Conservation (phyloP, 2,888 invertebrate genomes). For the Mamestra brassicae region DNA sequence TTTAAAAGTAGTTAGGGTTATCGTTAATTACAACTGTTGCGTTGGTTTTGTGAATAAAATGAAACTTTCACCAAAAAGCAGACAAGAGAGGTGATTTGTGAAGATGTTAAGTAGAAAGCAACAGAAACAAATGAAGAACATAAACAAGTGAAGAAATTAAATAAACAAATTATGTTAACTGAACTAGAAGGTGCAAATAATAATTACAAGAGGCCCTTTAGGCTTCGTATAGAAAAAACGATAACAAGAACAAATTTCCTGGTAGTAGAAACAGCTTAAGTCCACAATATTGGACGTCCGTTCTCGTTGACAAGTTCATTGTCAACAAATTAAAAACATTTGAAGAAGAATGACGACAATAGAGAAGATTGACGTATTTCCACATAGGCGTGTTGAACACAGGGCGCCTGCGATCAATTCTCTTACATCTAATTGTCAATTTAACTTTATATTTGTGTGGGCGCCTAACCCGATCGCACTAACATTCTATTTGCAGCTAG, state of each 20-base stretch:
- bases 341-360: slow-evolving; percentile 59
- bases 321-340: slow-evolving; percentile 63
- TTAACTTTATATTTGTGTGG: slow-evolving; percentile 61
- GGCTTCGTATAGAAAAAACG: background rate
- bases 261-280: slow-evolving; percentile 21
- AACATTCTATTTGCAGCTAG: slow-evolving; percentile 82
- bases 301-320: slow-evolving; percentile 58
- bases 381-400: slow-evolving; percentile 31
- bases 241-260: slow-evolving; percentile 37
- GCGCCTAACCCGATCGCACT: slow-evolving; percentile 73
- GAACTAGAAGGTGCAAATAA: slow-evolving; percentile 20
- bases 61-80: slow-evolving; percentile 64
- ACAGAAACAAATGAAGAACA: slow-evolving; percentile 56
- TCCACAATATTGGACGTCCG: slow-evolving; percentile 41
- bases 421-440: slow-evolving; percentile 62
- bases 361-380: slow-evolving; percentile 52
- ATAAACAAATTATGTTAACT: slow-evolving; percentile 35
- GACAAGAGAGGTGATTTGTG: slow-evolving; percentile 54
- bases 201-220: background rate
- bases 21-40: slow-evolving; percentile 51
- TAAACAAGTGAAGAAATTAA: slow-evolving; percentile 54
- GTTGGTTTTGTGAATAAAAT: slow-evolving; percentile 47
- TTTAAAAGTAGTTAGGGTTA: slow-evolving; percentile 27
- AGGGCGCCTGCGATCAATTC: slow-evolving; percentile 36
- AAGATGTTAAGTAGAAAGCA: slow-evolving; percentile 61